Conservation (phyloP, 1,140 invertebrate species). For the Anastatus disparis region DNA sequence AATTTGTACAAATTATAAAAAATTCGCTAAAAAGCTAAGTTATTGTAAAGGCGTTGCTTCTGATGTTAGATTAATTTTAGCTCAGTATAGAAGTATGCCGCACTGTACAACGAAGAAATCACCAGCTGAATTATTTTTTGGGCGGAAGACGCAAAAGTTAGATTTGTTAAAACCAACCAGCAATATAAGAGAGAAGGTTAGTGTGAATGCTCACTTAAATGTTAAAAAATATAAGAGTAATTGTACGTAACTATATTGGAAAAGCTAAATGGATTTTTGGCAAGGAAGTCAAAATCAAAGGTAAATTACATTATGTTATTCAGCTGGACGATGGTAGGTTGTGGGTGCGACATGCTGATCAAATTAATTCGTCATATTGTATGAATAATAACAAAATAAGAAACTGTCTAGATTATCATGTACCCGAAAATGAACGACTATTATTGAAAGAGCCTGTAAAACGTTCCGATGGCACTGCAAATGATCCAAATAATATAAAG, state of each 20-base stretch:
- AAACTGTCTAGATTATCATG: not conserved
- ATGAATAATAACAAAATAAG: not conserved
- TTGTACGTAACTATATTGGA: not conserved
- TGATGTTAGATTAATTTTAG: slow-evolving; percentile 39
- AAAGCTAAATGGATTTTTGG: slow-evolving; percentile 29
- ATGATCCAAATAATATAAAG: too few species aligned
- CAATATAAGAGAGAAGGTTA: not conserved
- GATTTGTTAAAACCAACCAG: slow-evolving; percentile 19
- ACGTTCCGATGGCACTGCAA: too few species aligned
- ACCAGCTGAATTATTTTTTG: slow-evolving; percentile 30
- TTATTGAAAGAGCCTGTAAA: too few species aligned
- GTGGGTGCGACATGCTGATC: not conserved
- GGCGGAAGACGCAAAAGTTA: too few species aligned
- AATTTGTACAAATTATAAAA: slow-evolving; percentile 44
- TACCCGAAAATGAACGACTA: not conserved
- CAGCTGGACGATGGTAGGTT: too few species aligned
- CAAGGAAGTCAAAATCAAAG: not conserved
- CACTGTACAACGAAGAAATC: slow-evolving; percentile 37
- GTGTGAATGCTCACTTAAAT: not conserved
- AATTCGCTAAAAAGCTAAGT: slow-evolving; percentile 33
- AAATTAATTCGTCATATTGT: not conserved
- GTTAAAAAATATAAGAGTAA: slow-evolving; percentile 1
- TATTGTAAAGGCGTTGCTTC: not conserved
- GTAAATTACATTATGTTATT: slow-evolving; percentile 18
- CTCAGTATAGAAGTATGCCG: slow-evolving; percentile 38